Percentiles rank a stretch among this genome's conserved stretches.
These are phyloP conservation scores for Phymanthus crucifer DNA, from an alignment of 92 coral and sea anemone genomes.

Conservation along the genomic window DNA sequence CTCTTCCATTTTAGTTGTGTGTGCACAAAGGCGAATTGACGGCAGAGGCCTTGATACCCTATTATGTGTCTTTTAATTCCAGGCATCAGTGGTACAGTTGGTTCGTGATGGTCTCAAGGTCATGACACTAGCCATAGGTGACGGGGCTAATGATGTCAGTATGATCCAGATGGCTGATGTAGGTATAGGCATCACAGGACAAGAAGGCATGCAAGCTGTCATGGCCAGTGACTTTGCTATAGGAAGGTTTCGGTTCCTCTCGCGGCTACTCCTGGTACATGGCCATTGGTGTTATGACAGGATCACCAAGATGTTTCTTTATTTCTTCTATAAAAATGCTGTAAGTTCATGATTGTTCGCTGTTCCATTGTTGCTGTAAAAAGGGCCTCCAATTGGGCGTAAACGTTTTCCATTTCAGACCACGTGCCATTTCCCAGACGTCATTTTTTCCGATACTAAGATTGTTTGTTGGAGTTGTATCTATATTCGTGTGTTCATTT, in stretches of 20 bases:
- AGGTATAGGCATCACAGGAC: conserved; percentile 97
- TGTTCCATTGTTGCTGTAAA: not conserved
- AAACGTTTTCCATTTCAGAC: no score
- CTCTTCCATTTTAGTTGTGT: no score
- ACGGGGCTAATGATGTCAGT: conserved; percentile 99
- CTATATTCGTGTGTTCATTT: no score
- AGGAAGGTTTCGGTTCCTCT: conserved; percentile 89
- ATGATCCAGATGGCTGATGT: conserved; percentile 99
- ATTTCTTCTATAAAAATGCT: conserved; percentile 96
- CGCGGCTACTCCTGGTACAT: conserved; percentile 85
- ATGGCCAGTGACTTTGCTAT: conserved; percentile 99
- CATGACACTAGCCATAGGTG: conserved; percentile 98
- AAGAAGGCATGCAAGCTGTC: conserved; percentile 99
- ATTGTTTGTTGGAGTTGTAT: no score
- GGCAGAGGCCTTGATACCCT: no score
- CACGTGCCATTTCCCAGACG: no score
- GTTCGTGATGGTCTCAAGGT: conserved; percentile 90
- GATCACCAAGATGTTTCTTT: conserved; percentile 90
- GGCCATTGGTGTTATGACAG: conserved; percentile 99
- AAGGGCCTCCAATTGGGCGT: no score
- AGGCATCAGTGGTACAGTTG: conserved; percentile 94
- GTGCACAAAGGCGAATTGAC: no score
- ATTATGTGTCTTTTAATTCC: not conserved
- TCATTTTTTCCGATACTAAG: no score
- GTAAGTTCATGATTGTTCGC: conserved; percentile 48